phyloP scores from a whole-genome alignment of 1,140 invertebrate species.

The Lepidotrigona ventralis region DNA sequence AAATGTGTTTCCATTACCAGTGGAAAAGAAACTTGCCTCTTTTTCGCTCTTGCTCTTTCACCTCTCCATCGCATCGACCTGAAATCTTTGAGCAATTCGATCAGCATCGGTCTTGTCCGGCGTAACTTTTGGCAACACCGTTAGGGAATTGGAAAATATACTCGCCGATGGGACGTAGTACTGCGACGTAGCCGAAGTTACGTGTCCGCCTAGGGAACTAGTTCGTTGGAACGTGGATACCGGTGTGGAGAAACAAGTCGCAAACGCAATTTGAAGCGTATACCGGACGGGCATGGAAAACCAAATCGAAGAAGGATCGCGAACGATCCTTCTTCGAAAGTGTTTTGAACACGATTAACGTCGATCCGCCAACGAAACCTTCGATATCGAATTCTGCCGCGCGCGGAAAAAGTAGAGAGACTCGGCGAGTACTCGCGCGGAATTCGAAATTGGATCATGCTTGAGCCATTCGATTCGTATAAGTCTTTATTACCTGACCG shows the following conservation, averaged over 20 bases:
- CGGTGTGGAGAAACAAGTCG: constrained; percentile 4
- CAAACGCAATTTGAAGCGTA: constrained; percentile 29
- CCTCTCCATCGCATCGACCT: not conserved
- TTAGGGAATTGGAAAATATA: constrained; percentile 45
- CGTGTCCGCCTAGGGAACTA: not conserved
- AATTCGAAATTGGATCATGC: constrained; percentile 28
- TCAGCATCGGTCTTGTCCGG: constrained; percentile 25
- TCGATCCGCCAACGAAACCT: not conserved
- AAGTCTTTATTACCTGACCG: constrained; percentile 18
- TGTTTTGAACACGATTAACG: constrained; percentile 33
- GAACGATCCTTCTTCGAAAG: not conserved
- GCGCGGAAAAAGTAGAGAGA: not conserved
- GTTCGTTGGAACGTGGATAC: not conserved
- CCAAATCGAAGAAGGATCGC: not conserved
- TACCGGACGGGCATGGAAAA: not conserved
- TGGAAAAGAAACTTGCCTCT: not conserved
- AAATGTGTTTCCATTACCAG: constrained; percentile 30
- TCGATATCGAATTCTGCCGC: constrained; percentile 27
- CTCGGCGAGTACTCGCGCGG: not conserved
- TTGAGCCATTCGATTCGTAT: not conserved
- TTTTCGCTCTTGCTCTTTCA: not conserved
- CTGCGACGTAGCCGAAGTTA: constrained; percentile 6
- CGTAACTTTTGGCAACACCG: constrained; percentile 33
- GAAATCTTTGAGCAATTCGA: constrained; percentile 45
- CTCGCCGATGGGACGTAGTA: not conserved